Evolutionary conservation across 1,140 invertebrate genomes (phyloP).

Genomic region (Drosophila sulfurigaster): DNA sequence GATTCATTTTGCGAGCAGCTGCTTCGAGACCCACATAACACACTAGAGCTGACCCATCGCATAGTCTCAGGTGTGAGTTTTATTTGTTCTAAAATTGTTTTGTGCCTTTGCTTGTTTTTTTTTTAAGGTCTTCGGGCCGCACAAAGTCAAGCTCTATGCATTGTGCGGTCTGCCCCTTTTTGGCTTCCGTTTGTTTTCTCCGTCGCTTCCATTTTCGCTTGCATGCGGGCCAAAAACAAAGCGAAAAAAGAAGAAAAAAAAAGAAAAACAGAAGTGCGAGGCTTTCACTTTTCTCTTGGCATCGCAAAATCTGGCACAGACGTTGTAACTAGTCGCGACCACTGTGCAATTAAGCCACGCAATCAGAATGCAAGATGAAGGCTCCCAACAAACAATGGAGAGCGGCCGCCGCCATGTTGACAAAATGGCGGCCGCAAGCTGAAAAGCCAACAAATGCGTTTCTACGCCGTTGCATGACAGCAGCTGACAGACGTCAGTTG

Average conservation of each 20-base stretch:
- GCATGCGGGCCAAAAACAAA: constrained; percentile 41
- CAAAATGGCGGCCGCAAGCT: constrained; percentile 78
- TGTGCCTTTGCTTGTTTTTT: constrained; percentile 40
- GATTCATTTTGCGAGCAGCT: constrained; percentile 62
- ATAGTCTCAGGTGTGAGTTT: constrained; percentile 74
- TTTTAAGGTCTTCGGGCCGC: background rate
- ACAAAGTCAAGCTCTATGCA: constrained; percentile 9
- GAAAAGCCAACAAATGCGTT: constrained; percentile 68
- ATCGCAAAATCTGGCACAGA: constrained; percentile 58
- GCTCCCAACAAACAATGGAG: constrained; percentile 66
- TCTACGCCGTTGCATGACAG: constrained; percentile 37
- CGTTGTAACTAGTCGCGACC: constrained; percentile 22
- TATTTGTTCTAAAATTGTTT: constrained; percentile 76
- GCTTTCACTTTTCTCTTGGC: constrained; percentile 62
- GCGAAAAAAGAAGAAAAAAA: too few species aligned
- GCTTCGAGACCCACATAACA: constrained; percentile 5
- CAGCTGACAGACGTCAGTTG: constrained; percentile 56
- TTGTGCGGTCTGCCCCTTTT: constrained; percentile 28
- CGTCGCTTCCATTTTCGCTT: constrained; percentile 29
- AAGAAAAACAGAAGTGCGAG: constrained; percentile 46
- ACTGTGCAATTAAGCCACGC: constrained; percentile 78
- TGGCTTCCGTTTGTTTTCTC: constrained; percentile 5
- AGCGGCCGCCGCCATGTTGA: constrained; percentile 59
- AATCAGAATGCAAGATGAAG: constrained; percentile 83
- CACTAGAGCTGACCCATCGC: constrained; percentile 1